A percentile compares a stretch with the other conserved stretches of the same genome.
Conservation (phyloP, 2,797 vertebrate genomes). For the Pelodytes ibericus region DNA sequence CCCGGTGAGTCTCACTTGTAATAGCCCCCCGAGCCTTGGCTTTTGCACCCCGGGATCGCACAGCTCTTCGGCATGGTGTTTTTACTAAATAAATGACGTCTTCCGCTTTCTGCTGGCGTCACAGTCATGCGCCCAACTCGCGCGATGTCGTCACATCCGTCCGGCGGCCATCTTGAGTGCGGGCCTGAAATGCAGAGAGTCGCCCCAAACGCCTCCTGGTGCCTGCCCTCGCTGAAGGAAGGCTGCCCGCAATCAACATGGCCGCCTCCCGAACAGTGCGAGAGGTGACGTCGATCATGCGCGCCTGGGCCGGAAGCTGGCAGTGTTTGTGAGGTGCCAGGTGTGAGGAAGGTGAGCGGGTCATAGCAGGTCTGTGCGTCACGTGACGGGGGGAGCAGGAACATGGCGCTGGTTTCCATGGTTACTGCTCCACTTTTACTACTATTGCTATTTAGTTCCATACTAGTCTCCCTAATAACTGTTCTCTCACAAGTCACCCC, state of each 20-base stretch:
- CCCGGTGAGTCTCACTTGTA: conserved; percentile 9
- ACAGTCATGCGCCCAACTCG: not conserved
- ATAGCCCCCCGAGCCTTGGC: conserved; percentile 18
- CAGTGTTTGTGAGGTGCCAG: not conserved
- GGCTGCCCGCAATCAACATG: conserved; percentile 7
- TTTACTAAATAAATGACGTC: conserved; percentile 13
- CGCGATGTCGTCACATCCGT: too few relatives aligned
- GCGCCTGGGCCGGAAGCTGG: not conserved
- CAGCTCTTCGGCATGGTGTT: conserved; percentile 34
- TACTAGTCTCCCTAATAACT: too few relatives aligned
- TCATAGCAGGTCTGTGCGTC: not conserved
- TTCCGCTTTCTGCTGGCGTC: conserved; percentile 20
- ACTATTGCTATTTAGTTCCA: too few relatives aligned
- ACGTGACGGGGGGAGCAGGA: not conserved
- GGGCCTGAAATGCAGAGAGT: not conserved
- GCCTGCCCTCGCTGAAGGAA: not conserved
- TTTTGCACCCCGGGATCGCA: conserved; percentile 5
- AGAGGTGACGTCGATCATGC: not conserved
- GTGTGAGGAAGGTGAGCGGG: not conserved
- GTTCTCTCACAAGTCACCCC: too few relatives aligned
- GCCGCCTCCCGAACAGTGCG: not conserved
- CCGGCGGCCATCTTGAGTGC: conserved; percentile 22
- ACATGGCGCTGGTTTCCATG: too few relatives aligned
- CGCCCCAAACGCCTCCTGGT: not conserved
- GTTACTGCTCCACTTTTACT: too few relatives aligned